Conservation (phyloP, 2,888 invertebrate species). For the Eupithecia abbreviata region DNA sequence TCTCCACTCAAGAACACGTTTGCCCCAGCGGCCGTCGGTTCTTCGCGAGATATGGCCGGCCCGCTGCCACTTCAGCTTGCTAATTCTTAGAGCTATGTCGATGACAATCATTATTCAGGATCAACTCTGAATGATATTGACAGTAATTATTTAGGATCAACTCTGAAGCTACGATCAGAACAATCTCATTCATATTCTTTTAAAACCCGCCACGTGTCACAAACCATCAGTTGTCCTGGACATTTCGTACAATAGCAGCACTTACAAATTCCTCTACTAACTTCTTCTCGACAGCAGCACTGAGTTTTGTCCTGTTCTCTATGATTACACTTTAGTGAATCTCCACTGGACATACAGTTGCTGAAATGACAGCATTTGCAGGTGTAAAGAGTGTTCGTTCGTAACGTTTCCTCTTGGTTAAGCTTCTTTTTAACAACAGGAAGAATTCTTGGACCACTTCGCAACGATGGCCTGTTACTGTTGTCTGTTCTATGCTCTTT, state of each 20-base stretch:
- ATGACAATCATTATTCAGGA: background rate
- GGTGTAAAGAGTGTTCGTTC: background rate
- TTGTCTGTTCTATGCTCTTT: constrained; percentile 39
- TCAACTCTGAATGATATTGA: no score
- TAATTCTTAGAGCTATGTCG: background rate
- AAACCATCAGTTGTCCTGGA: constrained; percentile 45
- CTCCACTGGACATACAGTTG: constrained; percentile 66
- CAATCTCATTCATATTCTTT: background rate
- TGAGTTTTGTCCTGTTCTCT: constrained; percentile 40
- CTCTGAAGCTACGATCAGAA: background rate
- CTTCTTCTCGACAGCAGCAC: constrained; percentile 49
- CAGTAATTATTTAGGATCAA: background rate
- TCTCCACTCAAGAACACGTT: no score
- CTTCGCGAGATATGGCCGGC: no score
- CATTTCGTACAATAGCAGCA: constrained; percentile 59
- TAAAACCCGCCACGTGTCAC: constrained; percentile 49
- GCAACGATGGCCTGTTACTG: constrained; percentile 63
- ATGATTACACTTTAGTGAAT: constrained; percentile 48
- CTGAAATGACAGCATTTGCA: constrained; percentile 59
- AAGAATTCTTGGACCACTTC: constrained; percentile 71
- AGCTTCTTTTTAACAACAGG: constrained; percentile 67
- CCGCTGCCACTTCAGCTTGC: no score
- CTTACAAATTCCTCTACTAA: constrained; percentile 57
- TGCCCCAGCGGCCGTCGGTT: no score
- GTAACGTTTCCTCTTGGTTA: constrained; percentile 7